Evolutionary conservation across 2,113 vertebrate species (phyloP).

Genomic region (Triplophysa siluroides): DNA sequence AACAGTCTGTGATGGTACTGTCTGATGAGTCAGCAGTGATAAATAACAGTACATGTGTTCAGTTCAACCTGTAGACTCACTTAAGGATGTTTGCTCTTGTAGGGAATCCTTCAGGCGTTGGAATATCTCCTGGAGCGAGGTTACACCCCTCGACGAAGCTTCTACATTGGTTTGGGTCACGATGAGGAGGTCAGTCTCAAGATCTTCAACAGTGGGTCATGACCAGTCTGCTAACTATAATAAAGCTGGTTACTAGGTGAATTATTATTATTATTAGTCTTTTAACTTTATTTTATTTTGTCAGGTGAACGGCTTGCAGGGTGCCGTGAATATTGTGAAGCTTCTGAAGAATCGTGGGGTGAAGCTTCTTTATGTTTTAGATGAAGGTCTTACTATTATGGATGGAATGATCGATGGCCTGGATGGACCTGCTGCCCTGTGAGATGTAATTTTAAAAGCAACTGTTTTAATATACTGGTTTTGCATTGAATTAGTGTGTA

Average conservation of each 20-base stretch:
- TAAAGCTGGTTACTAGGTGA: not conserved
- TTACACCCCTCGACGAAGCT: constrained; percentile 81
- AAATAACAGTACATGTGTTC: constrained; percentile 53
- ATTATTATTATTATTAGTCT: not conserved
- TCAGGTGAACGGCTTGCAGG: constrained; percentile 79
- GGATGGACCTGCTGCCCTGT: constrained; percentile 85
- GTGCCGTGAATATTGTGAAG: constrained; percentile 79
- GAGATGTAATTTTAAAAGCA: constrained; percentile 58
- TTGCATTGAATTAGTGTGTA: not conserved
- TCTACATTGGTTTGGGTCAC: constrained; percentile 89
- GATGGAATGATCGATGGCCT: constrained; percentile 77
- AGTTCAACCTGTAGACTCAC: not conserved
- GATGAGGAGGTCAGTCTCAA: constrained; percentile 85
- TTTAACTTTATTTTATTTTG: not conserved
- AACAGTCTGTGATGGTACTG: constrained; percentile 83
- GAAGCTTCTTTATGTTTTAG: constrained; percentile 83
- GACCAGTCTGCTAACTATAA: not conserved
- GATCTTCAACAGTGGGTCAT: not conserved
- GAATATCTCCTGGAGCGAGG: constrained; percentile 85
- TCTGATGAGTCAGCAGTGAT: constrained; percentile 62
- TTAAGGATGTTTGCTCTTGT: not conserved
- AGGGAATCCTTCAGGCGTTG: constrained; percentile 90
- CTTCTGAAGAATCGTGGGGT: constrained; percentile 79
- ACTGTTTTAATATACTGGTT: not conserved
- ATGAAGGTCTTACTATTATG: constrained; percentile 80